Conservation (phyloP, 2,113 vertebrate species). For the Daphoenositta chrysoptera region DNA sequence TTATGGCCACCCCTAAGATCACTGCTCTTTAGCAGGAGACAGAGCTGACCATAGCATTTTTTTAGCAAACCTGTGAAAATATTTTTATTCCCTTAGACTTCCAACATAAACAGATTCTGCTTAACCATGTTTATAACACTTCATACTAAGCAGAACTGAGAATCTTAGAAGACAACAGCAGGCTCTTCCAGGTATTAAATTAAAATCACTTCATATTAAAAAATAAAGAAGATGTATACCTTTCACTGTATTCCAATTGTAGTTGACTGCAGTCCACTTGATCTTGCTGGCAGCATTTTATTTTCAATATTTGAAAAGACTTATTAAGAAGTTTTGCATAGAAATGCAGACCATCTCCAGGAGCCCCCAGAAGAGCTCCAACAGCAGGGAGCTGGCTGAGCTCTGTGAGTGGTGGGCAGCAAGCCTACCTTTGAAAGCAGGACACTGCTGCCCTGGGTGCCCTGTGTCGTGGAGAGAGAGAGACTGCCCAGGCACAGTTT, state of each 20-base stretch:
- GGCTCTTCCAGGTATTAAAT: neutral
- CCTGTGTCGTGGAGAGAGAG: accelerated
- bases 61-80: neutral
- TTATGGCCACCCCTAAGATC: neutral
- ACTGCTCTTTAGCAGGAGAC: neutral
- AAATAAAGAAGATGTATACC: neutral
- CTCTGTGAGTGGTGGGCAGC: neutral
- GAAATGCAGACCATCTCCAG: neutral
- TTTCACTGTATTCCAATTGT: neutral
- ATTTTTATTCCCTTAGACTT: neutral
- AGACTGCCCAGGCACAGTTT: neutral
- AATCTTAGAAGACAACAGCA: neutral
- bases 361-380: neutral
- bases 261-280: neutral
- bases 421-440: neutral
- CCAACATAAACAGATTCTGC: neutral
- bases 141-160: neutral
- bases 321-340: neutral
- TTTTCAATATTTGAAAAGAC: neutral
- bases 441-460: neutral
- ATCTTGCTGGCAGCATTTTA: neutral
- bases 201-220: neutral
- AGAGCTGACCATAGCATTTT: neutral
- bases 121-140: neutral
- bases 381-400: neutral